Evolutionary conservation across 2,797 vertebrate species (phyloP), one percentile per base, ranked within the genome.

Genomic region (Pseudochaenichthys georgianus): DNA sequence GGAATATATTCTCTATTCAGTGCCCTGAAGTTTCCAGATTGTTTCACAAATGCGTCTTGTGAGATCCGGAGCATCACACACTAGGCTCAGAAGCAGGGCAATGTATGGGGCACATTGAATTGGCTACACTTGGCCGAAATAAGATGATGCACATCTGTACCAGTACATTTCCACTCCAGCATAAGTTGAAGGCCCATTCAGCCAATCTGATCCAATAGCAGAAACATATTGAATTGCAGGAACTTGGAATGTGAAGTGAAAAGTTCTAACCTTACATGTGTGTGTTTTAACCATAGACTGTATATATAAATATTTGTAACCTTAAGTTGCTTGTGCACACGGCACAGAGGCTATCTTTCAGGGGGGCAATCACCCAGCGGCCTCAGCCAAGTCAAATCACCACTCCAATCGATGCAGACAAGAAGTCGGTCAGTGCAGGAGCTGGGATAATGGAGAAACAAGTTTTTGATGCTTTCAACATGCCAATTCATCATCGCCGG

Each of bases 381-480:
- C 66, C 45, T 83, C 63, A 3, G 66, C 51, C 64, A 70, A 81
- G 60, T 74, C 68, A 57, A 63, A 52, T 78, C 12, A n/a, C 58
- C 16, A 19, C 28, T 70, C 34, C 70, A 67, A 81, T 82, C 9
- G n/a, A 64, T 77, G 72, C 57, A 82, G 84, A 80, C 80, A 76
- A n/a, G 72, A 51, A 58, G 64, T 54, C 2, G 53, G 82, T 78
- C 70, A 59, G 65, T n/a, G 72, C 43, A 64, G 73, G 43, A 80
- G 81, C 68, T 3, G 9, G 57, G 47, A 78, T 81, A 87, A 89
- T 80, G 74, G 84, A 86, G 85, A 87, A 88, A 87, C 72, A 87
- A 88, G 82, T 81, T 89, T 80, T 84, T 77, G 84, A 81, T 84
- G 70, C 85, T 86, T 89, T 89, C 79, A 83, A 68, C 81, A 75